Base-by-base conservation (phyloP, 2,888 invertebrate species). In the Oscheius sp. region DNA sequence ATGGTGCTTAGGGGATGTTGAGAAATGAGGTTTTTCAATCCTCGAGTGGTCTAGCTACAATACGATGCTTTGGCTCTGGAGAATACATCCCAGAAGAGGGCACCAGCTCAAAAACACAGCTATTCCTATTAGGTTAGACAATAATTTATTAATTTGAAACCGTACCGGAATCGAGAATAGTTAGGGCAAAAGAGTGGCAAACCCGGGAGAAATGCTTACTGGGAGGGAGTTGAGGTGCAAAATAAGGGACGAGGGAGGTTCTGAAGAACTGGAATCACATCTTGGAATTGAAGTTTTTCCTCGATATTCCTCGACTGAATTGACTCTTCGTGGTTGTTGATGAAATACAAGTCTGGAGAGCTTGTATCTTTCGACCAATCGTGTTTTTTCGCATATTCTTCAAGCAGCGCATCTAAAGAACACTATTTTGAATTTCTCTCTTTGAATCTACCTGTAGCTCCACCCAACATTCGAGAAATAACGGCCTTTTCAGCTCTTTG, bases 221-320 rank as follows among this genome's bases (percentile, higher is more conserved):
- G n/a, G n/a, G n/a, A n/a, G n/a, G n/a, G n/a, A n/a, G n/a, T n/a
- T n/a, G n/a, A n/a, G n/a, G n/a, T n/a, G n/a, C n/a, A n/a, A n/a
- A n/a, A n/a, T n/a, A 42, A 20, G 23, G 57, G 57, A 10, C 34
- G 37, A 25, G 57, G 57, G 15, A 57, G 37, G 17, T 57, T 57
- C 20, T 39, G 12, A 4, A 57, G 57, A 34, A 57, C 17, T 10
- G 34, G 37, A 5, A 37, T 23, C 1, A 57, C 33, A 20, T 57
- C 57, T 6, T 20, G 23, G 74, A 96, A 95, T 86, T 95, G 94
- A 87, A 98, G 96, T 88, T 96, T 96, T 87, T 98, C 98, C 45
- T 95, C 96, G 76, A 98, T 97, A 88, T 97, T 97, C 88, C 96
- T 96, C 0, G 96, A 96, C 88, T 97, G 97, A 81, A 98, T 96